Evolutionary conservation across 2,113 vertebrate genomes (phyloP).

Genomic region (Cairina moschata): DNA sequence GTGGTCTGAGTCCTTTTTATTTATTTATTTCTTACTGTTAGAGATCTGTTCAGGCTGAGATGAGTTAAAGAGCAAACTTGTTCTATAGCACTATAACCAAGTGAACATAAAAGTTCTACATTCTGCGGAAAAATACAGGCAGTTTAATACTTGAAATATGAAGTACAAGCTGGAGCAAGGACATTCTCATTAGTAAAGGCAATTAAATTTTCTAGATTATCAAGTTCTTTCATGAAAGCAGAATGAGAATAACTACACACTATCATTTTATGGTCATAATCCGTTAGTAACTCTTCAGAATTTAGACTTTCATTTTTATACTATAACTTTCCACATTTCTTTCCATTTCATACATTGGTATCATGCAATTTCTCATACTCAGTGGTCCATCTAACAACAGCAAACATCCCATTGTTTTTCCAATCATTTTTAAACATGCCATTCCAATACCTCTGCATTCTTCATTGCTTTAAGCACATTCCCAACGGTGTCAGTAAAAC

Average conservation of each 20-base stretch:
- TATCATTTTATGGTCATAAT: not conserved
- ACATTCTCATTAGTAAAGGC: not conserved
- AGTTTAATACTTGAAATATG: not conserved
- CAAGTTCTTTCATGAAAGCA: not conserved
- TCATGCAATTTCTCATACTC: slow-evolving; percentile 35
- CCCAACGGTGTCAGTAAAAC: slow-evolving; percentile 85
- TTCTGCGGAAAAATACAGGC: not conserved
- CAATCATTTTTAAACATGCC: slow-evolving; percentile 56
- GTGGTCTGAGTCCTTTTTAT: not conserved
- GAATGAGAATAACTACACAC: not conserved
- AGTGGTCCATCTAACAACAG: not conserved
- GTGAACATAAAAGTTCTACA: not conserved
- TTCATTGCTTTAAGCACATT: slow-evolving; percentile 94
- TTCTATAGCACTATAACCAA: not conserved
- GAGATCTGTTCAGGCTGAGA: not conserved
- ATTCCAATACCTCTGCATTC: slow-evolving; percentile 88
- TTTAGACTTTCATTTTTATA: not conserved
- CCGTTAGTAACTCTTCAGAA: not conserved
- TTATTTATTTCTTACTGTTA: not conserved
- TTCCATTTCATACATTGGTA: not conserved
- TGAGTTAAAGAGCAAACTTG: not conserved
- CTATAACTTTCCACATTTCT: not conserved
- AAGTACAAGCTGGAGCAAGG: not conserved
- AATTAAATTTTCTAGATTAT: not conserved
- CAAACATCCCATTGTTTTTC: slow-evolving; percentile 11